A percentile compares a stretch with the other conserved stretches of the same genome.
phyloP scores from a whole-genome alignment of 2,113 vertebrate species.

The Hypocryptadius cinnamomeus region DNA sequence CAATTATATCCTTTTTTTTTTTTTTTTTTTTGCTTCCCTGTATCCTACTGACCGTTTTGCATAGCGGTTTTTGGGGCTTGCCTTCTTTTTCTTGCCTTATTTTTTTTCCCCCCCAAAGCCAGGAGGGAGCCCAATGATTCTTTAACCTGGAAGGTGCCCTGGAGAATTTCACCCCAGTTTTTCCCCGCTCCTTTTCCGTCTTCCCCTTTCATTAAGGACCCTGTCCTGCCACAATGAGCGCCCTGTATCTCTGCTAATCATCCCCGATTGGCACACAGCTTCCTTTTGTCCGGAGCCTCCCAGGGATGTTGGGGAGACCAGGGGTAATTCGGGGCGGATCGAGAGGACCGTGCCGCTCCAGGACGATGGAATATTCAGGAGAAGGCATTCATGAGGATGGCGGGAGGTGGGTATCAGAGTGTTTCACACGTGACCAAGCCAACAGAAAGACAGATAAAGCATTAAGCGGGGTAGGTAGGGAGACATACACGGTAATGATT shows the following conservation, averaged over 20 bases:
- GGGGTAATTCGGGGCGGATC: not conserved
- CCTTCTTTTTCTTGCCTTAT: not conserved
- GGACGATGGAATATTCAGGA: not conserved
- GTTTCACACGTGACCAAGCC: constrained; percentile 16
- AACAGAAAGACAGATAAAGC: constrained; percentile 10
- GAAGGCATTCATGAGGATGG: not conserved
- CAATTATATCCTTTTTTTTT: not conserved
- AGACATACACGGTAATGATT: not conserved
- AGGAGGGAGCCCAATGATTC: not conserved
- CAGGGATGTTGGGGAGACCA: not conserved
- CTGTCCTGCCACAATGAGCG: not conserved
- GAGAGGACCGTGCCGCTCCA: not conserved
- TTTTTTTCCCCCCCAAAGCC: accelerated
- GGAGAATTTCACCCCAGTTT: not conserved
- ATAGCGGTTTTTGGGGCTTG: not conserved
- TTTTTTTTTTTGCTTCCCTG: not conserved
- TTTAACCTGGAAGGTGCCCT: not conserved
- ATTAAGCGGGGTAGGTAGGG: not conserved
- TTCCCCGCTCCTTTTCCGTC: not conserved
- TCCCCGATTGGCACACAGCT: not conserved
- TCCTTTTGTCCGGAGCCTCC: constrained; percentile 31
- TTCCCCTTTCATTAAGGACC: constrained; percentile 33
- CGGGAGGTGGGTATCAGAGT: not conserved
- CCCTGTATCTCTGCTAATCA: constrained; percentile 21
- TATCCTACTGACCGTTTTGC: not conserved